Evolutionary conservation across 2,797 vertebrate species (phyloP).

Genomic region (Tiaroga cobitis): DNA sequence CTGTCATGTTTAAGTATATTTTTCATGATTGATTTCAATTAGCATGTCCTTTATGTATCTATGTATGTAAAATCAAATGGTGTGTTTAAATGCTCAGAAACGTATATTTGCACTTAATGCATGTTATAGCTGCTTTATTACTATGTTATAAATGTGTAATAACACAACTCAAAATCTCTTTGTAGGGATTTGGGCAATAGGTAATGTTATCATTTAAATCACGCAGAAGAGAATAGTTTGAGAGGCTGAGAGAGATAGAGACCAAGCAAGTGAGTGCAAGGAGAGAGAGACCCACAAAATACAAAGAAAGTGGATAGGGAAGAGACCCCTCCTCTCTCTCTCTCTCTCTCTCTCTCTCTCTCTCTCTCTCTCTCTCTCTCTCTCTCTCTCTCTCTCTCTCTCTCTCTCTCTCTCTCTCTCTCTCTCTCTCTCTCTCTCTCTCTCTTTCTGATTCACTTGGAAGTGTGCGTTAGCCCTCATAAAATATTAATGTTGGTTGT

Average conservation of each 20-base stretch:
- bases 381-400: slow-evolving; percentile 60
- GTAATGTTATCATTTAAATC: slow-evolving; percentile 7
- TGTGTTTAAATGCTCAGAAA: background rate
- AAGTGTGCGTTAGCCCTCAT: slow-evolving; percentile 99
- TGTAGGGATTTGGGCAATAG: background rate
- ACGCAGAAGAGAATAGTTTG: slow-evolving; percentile 8
- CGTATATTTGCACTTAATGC: background rate
- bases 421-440: slow-evolving; percentile 61
- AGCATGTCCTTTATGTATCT: background rate
- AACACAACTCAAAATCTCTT: background rate
- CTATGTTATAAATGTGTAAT: slow-evolving; percentile 15
- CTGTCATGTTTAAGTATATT: background rate
- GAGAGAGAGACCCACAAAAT: slow-evolving; percentile 48
- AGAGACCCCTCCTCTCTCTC: slow-evolving; percentile 32
- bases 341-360: slow-evolving; percentile 71
- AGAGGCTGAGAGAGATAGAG: slow-evolving; percentile 13
- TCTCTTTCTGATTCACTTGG: slow-evolving; percentile 89
- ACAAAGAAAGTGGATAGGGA: slow-evolving; percentile 50
- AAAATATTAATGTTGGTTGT: slow-evolving; percentile 99
- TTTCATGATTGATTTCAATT: slow-evolving; percentile 3
- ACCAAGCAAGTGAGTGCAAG: slow-evolving; percentile 28
- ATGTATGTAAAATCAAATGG: background rate
- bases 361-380: slow-evolving; percentile 65
- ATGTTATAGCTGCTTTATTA: background rate
- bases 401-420: slow-evolving; percentile 40